Evolutionary conservation across 2,797 vertebrate species (phyloP).

Genomic region (Acanthurus leucopareius): DNA sequence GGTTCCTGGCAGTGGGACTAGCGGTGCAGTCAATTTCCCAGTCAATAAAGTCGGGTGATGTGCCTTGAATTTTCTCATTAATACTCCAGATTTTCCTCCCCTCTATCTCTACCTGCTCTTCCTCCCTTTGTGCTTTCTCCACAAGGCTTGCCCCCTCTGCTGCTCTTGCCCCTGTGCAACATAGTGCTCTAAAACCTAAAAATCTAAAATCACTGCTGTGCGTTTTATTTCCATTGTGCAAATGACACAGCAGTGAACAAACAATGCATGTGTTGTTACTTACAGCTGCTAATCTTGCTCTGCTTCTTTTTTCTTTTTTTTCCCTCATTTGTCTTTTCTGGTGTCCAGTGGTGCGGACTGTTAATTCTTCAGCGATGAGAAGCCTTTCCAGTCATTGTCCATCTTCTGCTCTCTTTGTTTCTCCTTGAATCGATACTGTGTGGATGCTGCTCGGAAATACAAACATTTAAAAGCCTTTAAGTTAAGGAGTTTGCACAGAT

Average conservation of each 20-base stretch:
- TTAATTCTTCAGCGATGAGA: conserved; percentile 14
- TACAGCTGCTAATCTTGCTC: conserved; percentile 21
- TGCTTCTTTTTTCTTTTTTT: conserved; percentile 6
- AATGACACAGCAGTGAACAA: conserved; percentile 31
- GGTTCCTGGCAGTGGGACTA: conserved; percentile 38
- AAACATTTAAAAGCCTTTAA: conserved; percentile 1
- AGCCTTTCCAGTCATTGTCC: not conserved
- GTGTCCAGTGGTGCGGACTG: conserved; percentile 6
- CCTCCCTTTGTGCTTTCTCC: conserved; percentile 30
- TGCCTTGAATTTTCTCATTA: conserved; percentile 59
- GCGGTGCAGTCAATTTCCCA: conserved; percentile 46
- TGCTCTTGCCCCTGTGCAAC: conserved; percentile 7
- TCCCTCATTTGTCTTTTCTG: conserved; percentile 8
- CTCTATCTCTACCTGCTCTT: conserved; percentile 36
- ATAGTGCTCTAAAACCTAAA: conserved; percentile 38
- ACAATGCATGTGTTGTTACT: conserved; percentile 21
- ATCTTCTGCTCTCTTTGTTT: not conserved
- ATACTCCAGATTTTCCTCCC: conserved; percentile 33
- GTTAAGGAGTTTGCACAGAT: conserved; percentile 2
- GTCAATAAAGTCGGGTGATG: conserved; percentile 46
- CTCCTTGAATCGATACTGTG: not conserved
- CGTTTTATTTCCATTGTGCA: conserved; percentile 45
- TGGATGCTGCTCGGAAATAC: not conserved
- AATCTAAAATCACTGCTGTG: conserved; percentile 26
- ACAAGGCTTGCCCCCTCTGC: conserved; percentile 29